A percentile compares a stretch with the other conserved stretches of the same genome.
Conservation (phyloP, 2,113 vertebrate species). For the Tauraco erythrolophus region DNA sequence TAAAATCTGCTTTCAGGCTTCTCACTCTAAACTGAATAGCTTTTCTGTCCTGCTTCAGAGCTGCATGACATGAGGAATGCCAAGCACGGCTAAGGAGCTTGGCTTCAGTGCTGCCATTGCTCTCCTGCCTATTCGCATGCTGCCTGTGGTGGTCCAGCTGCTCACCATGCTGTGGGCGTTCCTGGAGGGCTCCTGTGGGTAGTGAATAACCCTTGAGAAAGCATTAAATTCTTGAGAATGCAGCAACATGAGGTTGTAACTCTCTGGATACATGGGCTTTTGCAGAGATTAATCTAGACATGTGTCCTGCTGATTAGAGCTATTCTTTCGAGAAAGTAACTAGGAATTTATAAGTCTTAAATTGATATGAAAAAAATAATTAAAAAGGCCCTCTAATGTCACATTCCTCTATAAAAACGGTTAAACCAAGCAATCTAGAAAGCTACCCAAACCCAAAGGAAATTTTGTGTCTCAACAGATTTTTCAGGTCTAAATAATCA, state of each 20-base stretch:
- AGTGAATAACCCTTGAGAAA: background rate
- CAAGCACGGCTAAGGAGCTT: background rate
- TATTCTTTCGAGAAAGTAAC: background rate
- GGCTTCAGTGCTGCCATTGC: background rate
- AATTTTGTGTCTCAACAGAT: background rate
- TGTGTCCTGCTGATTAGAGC: background rate
- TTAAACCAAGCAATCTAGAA: background rate
- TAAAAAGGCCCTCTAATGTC: background rate
- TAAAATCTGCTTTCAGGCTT: conserved; percentile 52
- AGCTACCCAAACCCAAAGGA: background rate
- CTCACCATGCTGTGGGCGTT: background rate
- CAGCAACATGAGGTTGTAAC: background rate
- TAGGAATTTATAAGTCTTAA: background rate
- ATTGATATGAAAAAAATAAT: background rate
- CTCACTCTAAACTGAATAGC: background rate
- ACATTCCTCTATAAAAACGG: background rate
- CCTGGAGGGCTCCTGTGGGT: background rate
- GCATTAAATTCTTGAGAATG: background rate
- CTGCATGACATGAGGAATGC: background rate
- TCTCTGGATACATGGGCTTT: background rate
- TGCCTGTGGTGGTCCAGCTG: background rate
- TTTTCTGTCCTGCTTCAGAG: conserved; percentile 25
- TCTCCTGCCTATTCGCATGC: background rate
- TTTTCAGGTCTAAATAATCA: background rate
- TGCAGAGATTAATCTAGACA: background rate